Evolutionary conservation across 2,888 invertebrate genomes (phyloP), one percentile per base, ranked within the genome.

Genomic region (Iphiclides podalirius): DNA sequence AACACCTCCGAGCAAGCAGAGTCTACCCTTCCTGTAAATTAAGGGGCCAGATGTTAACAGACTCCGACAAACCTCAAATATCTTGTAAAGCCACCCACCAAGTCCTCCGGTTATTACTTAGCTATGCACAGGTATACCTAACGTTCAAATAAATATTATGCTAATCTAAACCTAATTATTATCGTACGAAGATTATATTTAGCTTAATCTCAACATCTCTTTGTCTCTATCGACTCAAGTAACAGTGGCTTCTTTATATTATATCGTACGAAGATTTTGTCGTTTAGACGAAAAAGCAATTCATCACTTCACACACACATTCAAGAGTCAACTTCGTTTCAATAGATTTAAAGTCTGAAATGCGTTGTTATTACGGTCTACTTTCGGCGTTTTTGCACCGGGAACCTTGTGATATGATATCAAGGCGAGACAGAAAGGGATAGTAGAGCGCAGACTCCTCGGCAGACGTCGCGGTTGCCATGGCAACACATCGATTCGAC

Each of bases 381-480:
- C 31, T 63, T 70, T 53, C 36, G 59, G 47, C 64, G 41, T n/a
- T 71, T 75, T 66, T 59, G 52, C n/a, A 36, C 28, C 55, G 43
- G 53, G 55, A 47, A 50, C 52, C 57, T 72, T 82, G 81, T 85
- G 87, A 87, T 87, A 88, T 87, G 86, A 88, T 87, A 88, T 81
- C 83, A 79, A 80, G 84, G 81, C 87, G 86, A 88, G 87, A 88
- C 79, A 86, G 87, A 88, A 75, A 85, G 84, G 77, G 88, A 87
- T 76, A 87, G 87, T 85, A 85, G 80, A 80, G 83, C 80, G 83
- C 87, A 86, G 85, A 77, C 84, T 86, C 78, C 86, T 86, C 85
- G 83, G 87, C 87, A 88, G 88, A 87, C 88, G 86, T 88, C 82
- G 86, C 87, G 74, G 87, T 88, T 72, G 79, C 75, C 70, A 84